Conservation (phyloP, 1,140 invertebrate species). For the Ectropis grisescens region DNA sequence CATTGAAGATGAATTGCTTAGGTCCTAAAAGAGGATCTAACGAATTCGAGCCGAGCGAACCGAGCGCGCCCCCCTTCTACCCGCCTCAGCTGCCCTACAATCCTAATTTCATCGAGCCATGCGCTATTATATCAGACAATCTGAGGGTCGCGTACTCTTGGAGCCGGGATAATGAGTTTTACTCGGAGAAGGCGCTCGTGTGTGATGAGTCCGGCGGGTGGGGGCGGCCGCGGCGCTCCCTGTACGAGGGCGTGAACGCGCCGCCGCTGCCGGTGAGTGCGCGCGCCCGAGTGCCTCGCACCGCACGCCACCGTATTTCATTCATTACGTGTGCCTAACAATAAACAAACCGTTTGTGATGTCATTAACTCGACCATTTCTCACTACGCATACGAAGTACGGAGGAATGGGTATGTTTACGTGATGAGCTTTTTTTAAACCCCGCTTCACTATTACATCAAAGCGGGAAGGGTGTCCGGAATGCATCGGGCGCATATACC, state of each 20-base stretch:
- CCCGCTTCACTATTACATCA: conserved; percentile 13
- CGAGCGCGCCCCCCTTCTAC: conserved; percentile 30
- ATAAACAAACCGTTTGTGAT: no score
- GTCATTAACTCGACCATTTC: no score
- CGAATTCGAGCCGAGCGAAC: conserved; percentile 24
- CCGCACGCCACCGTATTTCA: conserved; percentile 25
- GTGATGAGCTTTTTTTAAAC: conserved; percentile 10
- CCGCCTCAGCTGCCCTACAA: conserved; percentile 44
- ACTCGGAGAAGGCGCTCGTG: neutral
- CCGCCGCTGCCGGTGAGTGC: conserved; percentile 53
- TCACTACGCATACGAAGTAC: no score
- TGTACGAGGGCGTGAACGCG: conserved; percentile 56
- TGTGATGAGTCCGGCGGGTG: conserved; percentile 21
- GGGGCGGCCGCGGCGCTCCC: conserved; percentile 36
- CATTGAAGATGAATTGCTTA: conserved; percentile 41
- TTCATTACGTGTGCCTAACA: no score
- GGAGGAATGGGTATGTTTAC: conserved; percentile 18
- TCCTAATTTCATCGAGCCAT: conserved; percentile 28
- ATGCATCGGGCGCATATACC: conserved; percentile 44
- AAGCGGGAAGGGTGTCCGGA: conserved; percentile 42
- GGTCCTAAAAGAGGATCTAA: conserved; percentile 20
- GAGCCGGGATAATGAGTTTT: no score
- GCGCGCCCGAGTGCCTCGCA: conserved; percentile 30
- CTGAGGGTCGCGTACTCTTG: no score
- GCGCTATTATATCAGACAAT: no score